These are phyloP conservation scores for Latrodectus hesperus DNA, from an alignment of 2,888 invertebrate species.

Conservation along the genomic window DNA sequence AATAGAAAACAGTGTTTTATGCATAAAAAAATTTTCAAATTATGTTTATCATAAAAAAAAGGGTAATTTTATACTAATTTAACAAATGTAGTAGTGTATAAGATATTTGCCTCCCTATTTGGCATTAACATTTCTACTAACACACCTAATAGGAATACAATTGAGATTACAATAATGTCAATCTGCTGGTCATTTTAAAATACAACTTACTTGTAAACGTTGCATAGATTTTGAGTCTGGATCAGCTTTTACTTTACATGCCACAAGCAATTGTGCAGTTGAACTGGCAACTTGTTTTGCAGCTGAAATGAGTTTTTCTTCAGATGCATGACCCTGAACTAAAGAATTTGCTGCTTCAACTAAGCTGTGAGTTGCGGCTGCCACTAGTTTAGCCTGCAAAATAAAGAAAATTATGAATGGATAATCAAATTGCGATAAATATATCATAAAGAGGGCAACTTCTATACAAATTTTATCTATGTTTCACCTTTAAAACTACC, in stretches of 20 bases:
- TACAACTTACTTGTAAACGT: slow-evolving; percentile 80
- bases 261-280: slow-evolving; percentile 96
- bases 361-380: slow-evolving; percentile 96
- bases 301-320: slow-evolving; percentile 96
- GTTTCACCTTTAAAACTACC: not conserved
- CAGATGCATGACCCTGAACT: slow-evolving; percentile 92
- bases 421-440: not conserved
- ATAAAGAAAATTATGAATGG: slow-evolving; percentile 19
- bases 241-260: slow-evolving; percentile 99
- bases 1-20: no score
- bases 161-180: no score
- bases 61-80: no score
- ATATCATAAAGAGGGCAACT: no score
- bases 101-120: no score
- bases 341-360: slow-evolving; percentile 98
- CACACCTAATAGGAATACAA: no score
- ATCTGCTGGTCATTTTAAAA: no score
- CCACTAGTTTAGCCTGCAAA: slow-evolving; percentile 87
- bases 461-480: not conserved
- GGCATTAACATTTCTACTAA: no score
- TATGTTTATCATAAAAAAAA: no score
- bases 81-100: no score
- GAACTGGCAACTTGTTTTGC: slow-evolving; percentile 93
- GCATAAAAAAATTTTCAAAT: no score
- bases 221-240: slow-evolving; percentile 94